Base-by-base conservation (phyloP, 1,140 invertebrate species). In the Melanaphis sacchari region DNA sequence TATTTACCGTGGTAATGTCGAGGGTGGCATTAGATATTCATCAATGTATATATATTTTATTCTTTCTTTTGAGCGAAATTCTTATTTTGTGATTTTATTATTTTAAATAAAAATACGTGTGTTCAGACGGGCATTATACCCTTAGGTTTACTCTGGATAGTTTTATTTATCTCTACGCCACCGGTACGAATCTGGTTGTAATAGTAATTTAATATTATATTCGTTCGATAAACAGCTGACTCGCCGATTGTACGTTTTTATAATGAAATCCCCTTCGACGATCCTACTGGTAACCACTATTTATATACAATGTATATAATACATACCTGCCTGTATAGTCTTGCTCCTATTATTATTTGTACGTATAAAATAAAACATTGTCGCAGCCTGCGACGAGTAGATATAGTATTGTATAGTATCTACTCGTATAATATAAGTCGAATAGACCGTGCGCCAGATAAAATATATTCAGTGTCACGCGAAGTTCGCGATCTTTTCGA, bases 401-500 rank as follows among this genome's bases (percentile, higher is more conserved):
- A 4, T 76, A 76, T 76, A 76, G 31, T 59, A 59, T 59, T 31
- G n/a, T 76, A 76, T 26, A 26, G 54, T 54, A 54, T 8, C 24
- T 46, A 46, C 4, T 46, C 21, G 0, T 52, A 52, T 52, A n/a
- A 31, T 66, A 66, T 76, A 76, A 76, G 59, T n/a, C 31, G 31
- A 31, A n/a, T 15, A 76, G 59, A n/a, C 59, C 59, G 59, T 76
- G n/a, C 59, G 31, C 59, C 31, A n/a, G 59, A 76, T 76, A n/a
- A 76, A 76, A 54, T 40, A 9, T 89, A 89, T 89, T 89, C 88
- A 89, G 49, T 26, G 88, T 89, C 49, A 89, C 88, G 88, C 36
- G 49, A 36, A 22, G 36, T 22, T 89, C 87, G 46, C 7, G 88
- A 89, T 52, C 36, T 41, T 66, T 90, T 66, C 89, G 81, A 93